Conservation (phyloP, 2,797 vertebrate genomes). For the Megaceryle alcyon region DNA sequence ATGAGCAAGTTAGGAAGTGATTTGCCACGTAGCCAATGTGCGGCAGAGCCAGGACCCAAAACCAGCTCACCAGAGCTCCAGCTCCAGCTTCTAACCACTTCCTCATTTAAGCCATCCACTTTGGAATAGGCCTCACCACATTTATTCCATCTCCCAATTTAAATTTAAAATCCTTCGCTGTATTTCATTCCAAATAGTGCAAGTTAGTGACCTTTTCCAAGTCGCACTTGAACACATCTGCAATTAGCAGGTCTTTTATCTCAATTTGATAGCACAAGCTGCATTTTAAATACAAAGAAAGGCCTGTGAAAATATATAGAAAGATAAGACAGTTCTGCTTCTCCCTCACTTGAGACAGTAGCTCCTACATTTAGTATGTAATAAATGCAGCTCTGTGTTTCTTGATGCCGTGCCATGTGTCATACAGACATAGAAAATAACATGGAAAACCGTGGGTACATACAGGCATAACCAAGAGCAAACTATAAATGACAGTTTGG, state of each 20-base stretch:
- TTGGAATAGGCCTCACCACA: background rate
- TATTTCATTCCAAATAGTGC: background rate
- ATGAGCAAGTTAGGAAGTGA: background rate
- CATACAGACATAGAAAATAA: background rate
- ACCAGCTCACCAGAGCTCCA: background rate
- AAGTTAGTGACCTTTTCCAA: background rate
- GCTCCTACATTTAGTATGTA: background rate
- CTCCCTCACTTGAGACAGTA: background rate
- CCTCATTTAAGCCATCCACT: background rate
- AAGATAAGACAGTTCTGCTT: background rate
- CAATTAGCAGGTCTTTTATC: background rate
- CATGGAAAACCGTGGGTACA: background rate
- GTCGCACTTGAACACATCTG: fast-evolving
- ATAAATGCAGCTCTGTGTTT: background rate
- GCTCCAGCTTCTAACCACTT: background rate
- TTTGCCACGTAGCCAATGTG: fast-evolving
- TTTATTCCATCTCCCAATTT: background rate
- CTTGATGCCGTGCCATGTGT: background rate
- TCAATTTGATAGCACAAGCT: background rate
- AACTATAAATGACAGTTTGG: background rate
- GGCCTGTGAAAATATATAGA: background rate
- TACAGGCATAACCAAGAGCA: background rate
- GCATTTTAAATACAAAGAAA: background rate
- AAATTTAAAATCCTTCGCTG: background rate
- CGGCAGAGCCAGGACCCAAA: background rate